Base-by-base conservation (phyloP, 1,140 invertebrate genomes). In the Macrotrachela quadricornifera region DNA sequence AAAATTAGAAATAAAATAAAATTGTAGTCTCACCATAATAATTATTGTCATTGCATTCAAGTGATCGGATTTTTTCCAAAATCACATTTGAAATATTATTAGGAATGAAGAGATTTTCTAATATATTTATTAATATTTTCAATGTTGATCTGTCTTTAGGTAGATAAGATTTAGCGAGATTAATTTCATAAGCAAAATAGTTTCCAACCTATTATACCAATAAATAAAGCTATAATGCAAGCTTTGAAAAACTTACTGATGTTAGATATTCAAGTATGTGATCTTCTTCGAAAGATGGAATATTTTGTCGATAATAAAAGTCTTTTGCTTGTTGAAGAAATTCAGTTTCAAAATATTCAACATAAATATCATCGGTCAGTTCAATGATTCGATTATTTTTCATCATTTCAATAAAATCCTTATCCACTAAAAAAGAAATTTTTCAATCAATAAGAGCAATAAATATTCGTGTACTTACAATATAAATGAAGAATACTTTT, bases 31-130 rank as follows among this genome's bases (percentile, higher is more conserved):
- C 92, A 81, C 69, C 70, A 57, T 80, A 78, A 70, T n/a, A n/a
- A n/a, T n/a, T n/a, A n/a, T n/a, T 95, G 84, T 72, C 94, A 90
- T 62, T 96, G 85, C 49, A 82, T 78, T 70, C 92, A 81, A 11
- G 97, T 72, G 4, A 96, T 75, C 74, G 84, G 82, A 71, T 91
- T 79, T 69, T 94, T 94, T 71, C 94, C 87, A 4, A 79, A 46
- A 64, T 92, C 83, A 76, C 90, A 90, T 72, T 94, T 95, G 83
- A 96, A 87, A 65, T 97, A 99, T 65, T 97, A n/a, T n/a, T n/a
- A n/a, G n/a, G n/a, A n/a, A n/a, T n/a, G n/a, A n/a, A n/a, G n/a
- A n/a, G n/a, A n/a, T n/a, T n/a, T n/a, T n/a, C n/a, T n/a, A n/a
- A n/a, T n/a, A n/a, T n/a, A n/a, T n/a, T n/a, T n/a, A n/a, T n/a